A percentile compares a stretch with the other conserved stretches of the same genome.
Evolutionary conservation across 1,140 invertebrate species (phyloP).

Genomic region (Halictus rubicundus): DNA sequence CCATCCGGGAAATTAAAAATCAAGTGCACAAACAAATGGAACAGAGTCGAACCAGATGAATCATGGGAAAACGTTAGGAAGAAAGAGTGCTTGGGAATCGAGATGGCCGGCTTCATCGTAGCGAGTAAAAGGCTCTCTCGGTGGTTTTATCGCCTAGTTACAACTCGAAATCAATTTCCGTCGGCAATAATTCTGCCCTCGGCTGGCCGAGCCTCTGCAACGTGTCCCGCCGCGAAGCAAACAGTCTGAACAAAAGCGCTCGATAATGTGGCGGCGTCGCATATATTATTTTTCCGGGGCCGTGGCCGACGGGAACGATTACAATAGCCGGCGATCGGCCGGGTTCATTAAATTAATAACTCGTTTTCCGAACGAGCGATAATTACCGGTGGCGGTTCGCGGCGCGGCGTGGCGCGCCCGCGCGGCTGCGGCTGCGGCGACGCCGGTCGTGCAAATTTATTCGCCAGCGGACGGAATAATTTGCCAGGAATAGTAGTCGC

Average conservation of each 20-base stretch:
- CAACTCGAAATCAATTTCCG: background rate
- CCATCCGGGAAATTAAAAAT: no score
- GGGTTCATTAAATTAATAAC: conserved; percentile 7
- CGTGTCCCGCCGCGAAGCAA: background rate
- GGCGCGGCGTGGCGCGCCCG: no score
- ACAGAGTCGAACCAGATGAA: no score
- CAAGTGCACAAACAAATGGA: no score
- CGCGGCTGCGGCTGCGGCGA: background rate
- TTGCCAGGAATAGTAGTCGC: conserved; percentile 48
- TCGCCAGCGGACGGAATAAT: conserved; percentile 33
- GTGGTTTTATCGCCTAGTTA: background rate
- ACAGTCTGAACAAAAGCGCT: background rate
- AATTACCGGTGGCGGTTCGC: conserved; percentile 8
- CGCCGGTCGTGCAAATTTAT: conserved; percentile 17
- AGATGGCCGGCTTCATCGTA: background rate
- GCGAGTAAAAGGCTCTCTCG: no score
- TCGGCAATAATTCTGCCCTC: background rate
- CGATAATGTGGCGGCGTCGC: background rate
- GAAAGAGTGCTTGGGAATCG: background rate
- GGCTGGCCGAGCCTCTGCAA: background rate
- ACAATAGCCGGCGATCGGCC: background rate
- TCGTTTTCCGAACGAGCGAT: conserved; percentile 24
- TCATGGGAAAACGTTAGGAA: no score
- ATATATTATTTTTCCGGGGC: conserved; percentile 20
- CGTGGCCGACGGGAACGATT: conserved; percentile 9